Percentiles rank a stretch among this genome's conserved stretches.
phyloP scores from a whole-genome alignment of 2,113 vertebrate genomes.

The Barnardius zonarius region DNA sequence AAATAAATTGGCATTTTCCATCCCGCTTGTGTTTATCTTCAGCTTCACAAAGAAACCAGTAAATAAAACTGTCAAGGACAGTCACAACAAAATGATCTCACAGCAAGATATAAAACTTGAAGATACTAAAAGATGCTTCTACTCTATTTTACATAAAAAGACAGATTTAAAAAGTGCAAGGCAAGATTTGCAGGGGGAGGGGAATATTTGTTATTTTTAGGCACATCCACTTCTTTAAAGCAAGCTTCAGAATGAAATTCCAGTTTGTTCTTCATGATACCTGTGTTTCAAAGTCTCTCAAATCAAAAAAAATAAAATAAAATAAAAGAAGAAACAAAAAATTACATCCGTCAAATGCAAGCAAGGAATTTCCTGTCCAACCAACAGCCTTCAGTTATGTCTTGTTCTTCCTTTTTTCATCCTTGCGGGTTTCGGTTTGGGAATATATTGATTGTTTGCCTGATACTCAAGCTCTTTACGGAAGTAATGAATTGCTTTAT shows the following conservation, averaged over 20 bases:
- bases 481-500: slow-evolving; percentile 99
- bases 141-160: slow-evolving; percentile 83
- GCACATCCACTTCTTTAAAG: slow-evolving; percentile 83
- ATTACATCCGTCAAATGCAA: slow-evolving; percentile 70
- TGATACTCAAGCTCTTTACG: slow-evolving; percentile 95
- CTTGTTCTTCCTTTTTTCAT: slow-evolving; percentile 94
- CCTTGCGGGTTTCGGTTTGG: slow-evolving; percentile 95
- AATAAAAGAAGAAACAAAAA: slow-evolving; percentile 28
- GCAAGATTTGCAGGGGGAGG: slow-evolving; percentile 76
- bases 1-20: slow-evolving; percentile 80
- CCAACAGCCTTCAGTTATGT: slow-evolving; percentile 78
- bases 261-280: slow-evolving; percentile 83
- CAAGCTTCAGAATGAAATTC: slow-evolving; percentile 81
- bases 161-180: slow-evolving; percentile 87
- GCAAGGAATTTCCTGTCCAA: slow-evolving; percentile 25
- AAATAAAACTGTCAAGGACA: slow-evolving; percentile 84
- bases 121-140: slow-evolving; percentile 75
- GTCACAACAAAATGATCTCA: slow-evolving; percentile 78
- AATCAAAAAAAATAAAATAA: background rate
- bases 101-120: slow-evolving; percentile 80
- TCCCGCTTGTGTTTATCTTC: slow-evolving; percentile 72
- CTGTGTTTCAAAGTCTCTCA: slow-evolving; percentile 76
- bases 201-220: slow-evolving; percentile 72
- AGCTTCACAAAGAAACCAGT: slow-evolving; percentile 86
- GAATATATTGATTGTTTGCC: slow-evolving; percentile 98